A percentile compares a stretch with the other conserved stretches of the same genome.
These are phyloP conservation scores for Hypselothyrea guttata DNA, from an alignment of 2,888 invertebrate species.

Conservation along the genomic window DNA sequence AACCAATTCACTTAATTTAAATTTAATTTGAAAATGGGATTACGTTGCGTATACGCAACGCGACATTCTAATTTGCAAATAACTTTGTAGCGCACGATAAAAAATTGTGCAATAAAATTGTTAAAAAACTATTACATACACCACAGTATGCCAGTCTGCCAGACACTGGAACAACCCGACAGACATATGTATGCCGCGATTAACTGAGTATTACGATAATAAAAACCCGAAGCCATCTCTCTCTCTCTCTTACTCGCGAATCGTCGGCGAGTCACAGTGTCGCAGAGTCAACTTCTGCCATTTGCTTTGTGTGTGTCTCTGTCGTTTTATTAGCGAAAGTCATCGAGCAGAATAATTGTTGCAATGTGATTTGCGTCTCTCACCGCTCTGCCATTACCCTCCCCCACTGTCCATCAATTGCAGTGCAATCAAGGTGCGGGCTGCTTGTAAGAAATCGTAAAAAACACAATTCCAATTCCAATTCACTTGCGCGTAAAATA, in stretches of 20 bases:
- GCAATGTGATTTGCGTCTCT: slow-evolving; percentile 48
- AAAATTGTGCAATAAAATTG: slow-evolving; percentile 41
- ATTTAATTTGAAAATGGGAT: slow-evolving; percentile 16
- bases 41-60: slow-evolving; percentile 43
- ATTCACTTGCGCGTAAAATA: slow-evolving; percentile 69
- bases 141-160: slow-evolving; percentile 8
- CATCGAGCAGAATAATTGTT: slow-evolving; percentile 80
- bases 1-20: slow-evolving; percentile 7
- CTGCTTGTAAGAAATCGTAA: slow-evolving; percentile 30
- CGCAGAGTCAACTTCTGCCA: slow-evolving; percentile 21
- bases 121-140: slow-evolving; percentile 40
- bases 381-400: slow-evolving; percentile 28
- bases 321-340: slow-evolving; percentile 77
- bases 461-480: slow-evolving; percentile 56
- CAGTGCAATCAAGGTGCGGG: slow-evolving; percentile 60
- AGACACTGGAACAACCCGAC: not conserved
- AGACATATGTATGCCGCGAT: slow-evolving; percentile 30
- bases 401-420: slow-evolving; percentile 16
- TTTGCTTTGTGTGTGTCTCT: slow-evolving; percentile 18
- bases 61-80: slow-evolving; percentile 48
- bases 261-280: slow-evolving; percentile 10
- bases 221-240: slow-evolving; percentile 52
- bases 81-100: slow-evolving; percentile 23
- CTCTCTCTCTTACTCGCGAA: slow-evolving; percentile 26
- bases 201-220: slow-evolving; percentile 63